Percentiles rank a stretch among this genome's conserved stretches.
Conservation (phyloP, 2,113 vertebrate genomes). For the Anoura caudifer region DNA sequence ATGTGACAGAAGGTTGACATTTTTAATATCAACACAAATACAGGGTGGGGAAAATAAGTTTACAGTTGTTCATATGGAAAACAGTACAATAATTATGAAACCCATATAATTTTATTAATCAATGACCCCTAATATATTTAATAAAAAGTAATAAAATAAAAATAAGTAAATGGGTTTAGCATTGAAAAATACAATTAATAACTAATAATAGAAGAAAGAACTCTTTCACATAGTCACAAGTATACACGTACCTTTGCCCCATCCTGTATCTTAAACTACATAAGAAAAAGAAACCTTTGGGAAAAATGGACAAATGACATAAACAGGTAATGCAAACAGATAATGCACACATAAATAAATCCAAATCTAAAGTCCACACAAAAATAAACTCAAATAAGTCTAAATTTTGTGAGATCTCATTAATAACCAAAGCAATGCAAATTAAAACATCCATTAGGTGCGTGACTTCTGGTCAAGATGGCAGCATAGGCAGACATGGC, state of each 20-base stretch:
- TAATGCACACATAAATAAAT: neutral
- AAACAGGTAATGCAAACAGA: neutral
- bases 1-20: neutral
- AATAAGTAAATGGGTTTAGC: neutral
- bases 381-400: neutral
- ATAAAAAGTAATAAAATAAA: neutral
- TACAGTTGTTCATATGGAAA: neutral
- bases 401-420: neutral
- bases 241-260: neutral
- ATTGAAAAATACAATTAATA: neutral
- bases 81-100: neutral
- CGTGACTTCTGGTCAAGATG: too few species aligned
- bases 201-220: neutral
- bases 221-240: neutral
- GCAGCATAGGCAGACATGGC: too few species aligned
- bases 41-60: neutral
- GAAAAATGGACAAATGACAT: conserved; percentile 9
- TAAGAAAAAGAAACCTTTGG: neutral
- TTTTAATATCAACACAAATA: neutral
- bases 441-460: neutral
- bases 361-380: neutral
- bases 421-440: conserved; percentile 11
- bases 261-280: neutral
- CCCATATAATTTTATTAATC: neutral
- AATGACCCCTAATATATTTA: neutral